Evolutionary conservation across 1,140 invertebrate species (phyloP).

Genomic region (Agrilus planipennis): DNA sequence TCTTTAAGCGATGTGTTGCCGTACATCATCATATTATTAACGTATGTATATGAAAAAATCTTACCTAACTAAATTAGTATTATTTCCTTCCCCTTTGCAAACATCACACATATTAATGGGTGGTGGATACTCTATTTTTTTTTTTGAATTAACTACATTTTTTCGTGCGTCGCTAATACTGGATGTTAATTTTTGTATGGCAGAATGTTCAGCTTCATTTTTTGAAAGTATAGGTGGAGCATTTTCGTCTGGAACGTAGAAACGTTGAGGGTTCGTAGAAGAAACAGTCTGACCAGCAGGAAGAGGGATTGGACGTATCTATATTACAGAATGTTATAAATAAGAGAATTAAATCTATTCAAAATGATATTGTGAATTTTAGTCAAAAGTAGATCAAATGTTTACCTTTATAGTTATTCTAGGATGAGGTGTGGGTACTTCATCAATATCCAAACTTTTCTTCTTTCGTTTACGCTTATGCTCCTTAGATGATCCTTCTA

Average conservation of each 20-base stretch:
- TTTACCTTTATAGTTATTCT: conserved; percentile 65
- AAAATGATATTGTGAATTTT: conserved; percentile 9
- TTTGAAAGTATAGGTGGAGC: conserved; percentile 35
- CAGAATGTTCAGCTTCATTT: not conserved
- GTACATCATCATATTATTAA: not conserved
- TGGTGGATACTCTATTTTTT: not conserved
- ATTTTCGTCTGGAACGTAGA: conserved; percentile 56
- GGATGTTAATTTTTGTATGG: conserved; percentile 1
- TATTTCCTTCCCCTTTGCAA: conserved; percentile 47
- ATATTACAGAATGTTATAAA: conserved; percentile 9
- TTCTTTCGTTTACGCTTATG: conserved; percentile 61
- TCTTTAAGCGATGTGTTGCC: too few species aligned
- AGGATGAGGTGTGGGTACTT: conserved; percentile 46
- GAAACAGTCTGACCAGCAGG: conserved; percentile 54
- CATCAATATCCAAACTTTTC: conserved; percentile 54
- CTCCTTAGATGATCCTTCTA: conserved; percentile 43
- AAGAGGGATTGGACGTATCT: conserved; percentile 72
- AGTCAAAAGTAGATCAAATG: conserved; percentile 2
- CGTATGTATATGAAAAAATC: conserved; percentile 16
- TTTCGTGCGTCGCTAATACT: conserved; percentile 7
- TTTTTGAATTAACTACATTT: not conserved
- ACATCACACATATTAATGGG: conserved; percentile 53
- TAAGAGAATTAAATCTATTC: conserved; percentile 32
- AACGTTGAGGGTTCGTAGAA: conserved; percentile 51
- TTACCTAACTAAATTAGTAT: conserved; percentile 57